These are phyloP conservation scores for Campoletis sonorensis DNA, from an alignment of 1,140 invertebrate genomes.

Conservation along the genomic window DNA sequence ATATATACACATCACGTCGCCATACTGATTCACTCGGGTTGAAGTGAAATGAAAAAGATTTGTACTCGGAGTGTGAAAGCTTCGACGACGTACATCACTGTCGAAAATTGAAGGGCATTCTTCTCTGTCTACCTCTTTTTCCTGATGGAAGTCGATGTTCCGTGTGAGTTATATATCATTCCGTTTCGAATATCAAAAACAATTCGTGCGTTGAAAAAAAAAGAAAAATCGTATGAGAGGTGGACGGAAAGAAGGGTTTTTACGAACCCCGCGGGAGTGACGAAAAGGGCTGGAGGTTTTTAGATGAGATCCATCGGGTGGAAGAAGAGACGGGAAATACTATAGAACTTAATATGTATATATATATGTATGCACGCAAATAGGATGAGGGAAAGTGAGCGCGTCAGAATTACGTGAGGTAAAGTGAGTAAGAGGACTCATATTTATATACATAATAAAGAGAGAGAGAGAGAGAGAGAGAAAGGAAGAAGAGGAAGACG, in stretches of 20 bases:
- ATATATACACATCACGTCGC: background rate
- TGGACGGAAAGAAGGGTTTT: slow-evolving; percentile 55
- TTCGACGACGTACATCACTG: slow-evolving; percentile 39
- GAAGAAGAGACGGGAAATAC: slow-evolving; percentile 15
- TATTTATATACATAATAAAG: background rate
- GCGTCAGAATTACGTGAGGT: background rate
- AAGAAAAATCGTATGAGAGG: slow-evolving; percentile 10
- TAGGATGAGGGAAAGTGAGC: background rate
- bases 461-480: background rate
- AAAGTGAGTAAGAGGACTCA: slow-evolving; percentile 15
- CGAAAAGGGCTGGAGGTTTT: slow-evolving; percentile 44
- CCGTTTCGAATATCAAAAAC: slow-evolving; percentile 69
- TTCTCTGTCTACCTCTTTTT: background rate
- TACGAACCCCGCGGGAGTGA: slow-evolving; percentile 43
- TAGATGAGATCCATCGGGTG: slow-evolving; percentile 43
- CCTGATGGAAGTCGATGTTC: slow-evolving; percentile 10
- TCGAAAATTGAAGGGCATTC: slow-evolving; percentile 38
- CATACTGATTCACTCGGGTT: background rate
- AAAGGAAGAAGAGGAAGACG: background rate
- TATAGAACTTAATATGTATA: background rate
- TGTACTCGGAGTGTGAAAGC: slow-evolving; percentile 20
- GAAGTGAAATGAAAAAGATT: slow-evolving; percentile 28
- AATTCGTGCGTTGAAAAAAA: slow-evolving; percentile 55
- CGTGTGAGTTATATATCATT: slow-evolving; percentile 49
- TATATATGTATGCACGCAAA: background rate